Evolutionary conservation across 2,888 invertebrate species (phyloP), one percentile per base, ranked within the genome.

Genomic region (Callyntrura sp.): DNA sequence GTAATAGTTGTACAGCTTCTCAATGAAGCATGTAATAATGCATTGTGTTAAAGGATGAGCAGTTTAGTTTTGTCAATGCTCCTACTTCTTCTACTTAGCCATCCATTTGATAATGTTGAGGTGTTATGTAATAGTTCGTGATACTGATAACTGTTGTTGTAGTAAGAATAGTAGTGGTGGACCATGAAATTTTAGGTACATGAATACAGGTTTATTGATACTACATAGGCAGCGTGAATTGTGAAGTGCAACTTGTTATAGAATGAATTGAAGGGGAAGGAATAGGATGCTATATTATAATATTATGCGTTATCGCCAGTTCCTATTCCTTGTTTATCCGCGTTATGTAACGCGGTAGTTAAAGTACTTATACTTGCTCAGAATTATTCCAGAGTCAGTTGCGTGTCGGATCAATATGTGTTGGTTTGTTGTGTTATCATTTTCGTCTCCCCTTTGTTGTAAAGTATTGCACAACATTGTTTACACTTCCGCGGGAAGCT

Each of bases 1-100:
- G 20, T 1, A 48, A 48, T 73, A 73, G 73, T 48, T 86, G 86
- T 86, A 79, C 79, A 79, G 86, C 86, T 86, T 86, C 79, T 86
- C 79, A 86, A 86, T 86, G 79, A 86, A 79, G 86, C 86, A 68
- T 86, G 51, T 35, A 60, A 45, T 79, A 28, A 35, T 35, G 35
- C 55, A 35, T 12, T 57, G 17, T 68, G 11, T 20, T 48, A 48
- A 65, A 65, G 86, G 79, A 86, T 86, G 86, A 86, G 86, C 68
- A 25, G 78, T 45, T 73, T 48, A 73, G 73, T 45, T 73, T 60
- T 51, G 51, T 14, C 6, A 60, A 9, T 60, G 60, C 20, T 35
- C 35, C 35, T 35, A 35, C 35, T 35, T 35, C 35, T 35, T 35
- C 35, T n/a, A 17, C 9, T 20, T 3, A 60, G 20, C 20, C 35